These are phyloP conservation scores for Pterobdella sp. DNA, from an alignment of 2,888 invertebrate species.

Conservation along the genomic window DNA sequence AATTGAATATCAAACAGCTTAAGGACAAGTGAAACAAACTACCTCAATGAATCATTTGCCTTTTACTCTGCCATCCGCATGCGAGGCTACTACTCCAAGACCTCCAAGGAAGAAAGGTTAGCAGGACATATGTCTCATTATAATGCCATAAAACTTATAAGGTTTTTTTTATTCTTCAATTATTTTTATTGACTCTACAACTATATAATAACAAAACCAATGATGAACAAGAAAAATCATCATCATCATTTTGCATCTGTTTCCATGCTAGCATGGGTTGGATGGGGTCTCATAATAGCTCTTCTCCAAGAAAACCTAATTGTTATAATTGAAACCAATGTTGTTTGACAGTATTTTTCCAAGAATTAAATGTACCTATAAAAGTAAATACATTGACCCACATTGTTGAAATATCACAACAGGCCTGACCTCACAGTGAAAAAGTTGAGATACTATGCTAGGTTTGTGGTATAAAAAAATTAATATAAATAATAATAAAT, in stretches of 20 bases:
- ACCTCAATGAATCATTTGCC: conserved; percentile 87
- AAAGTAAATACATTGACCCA: no score
- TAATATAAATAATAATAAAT: background rate
- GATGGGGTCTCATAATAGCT: no score
- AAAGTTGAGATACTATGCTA: conserved; percentile 82
- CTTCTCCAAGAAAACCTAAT: no score
- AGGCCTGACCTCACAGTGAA: conserved; percentile 86
- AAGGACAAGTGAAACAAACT: conserved; percentile 89
- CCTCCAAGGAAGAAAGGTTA: conserved; percentile 79
- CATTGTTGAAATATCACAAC: no score
- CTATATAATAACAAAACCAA: background rate
- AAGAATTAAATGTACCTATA: background rate
- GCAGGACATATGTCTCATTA: no score
- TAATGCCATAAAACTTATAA: no score
- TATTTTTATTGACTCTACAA: no score
- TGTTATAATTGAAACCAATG: no score
- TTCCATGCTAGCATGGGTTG: no score
- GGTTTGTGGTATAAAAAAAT: conserved; percentile 47
- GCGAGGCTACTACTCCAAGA: conserved; percentile 84
- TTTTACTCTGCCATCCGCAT: conserved; percentile 92
- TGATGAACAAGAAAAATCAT: background rate
- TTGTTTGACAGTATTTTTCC: no score
- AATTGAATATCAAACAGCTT: conserved; percentile 67
- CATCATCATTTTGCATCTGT: no score
- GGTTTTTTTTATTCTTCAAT: no score